A percentile compares a stretch with the other conserved stretches of the same genome.
These are phyloP conservation scores for Hormaphis cornu DNA, from an alignment of 1,140 invertebrate species.

Conservation along the genomic window DNA sequence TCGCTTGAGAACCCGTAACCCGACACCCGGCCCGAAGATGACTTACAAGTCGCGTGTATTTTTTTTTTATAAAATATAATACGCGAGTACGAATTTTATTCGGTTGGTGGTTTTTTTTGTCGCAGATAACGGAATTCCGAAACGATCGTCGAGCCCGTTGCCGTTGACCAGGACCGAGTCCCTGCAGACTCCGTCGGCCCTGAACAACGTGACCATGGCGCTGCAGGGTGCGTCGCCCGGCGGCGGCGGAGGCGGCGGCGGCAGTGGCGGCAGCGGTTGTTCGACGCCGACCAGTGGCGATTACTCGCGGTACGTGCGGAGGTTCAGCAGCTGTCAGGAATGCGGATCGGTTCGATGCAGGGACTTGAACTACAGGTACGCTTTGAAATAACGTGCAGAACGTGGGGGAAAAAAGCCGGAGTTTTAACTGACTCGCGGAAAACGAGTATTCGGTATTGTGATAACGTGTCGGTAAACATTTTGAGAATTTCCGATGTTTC, in stretches of 20 bases:
- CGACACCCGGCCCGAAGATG: constrained; percentile 11
- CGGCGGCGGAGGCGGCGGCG: neutral
- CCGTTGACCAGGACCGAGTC: neutral
- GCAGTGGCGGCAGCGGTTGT: neutral
- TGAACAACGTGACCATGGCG: constrained; percentile 13
- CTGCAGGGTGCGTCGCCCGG: neutral
- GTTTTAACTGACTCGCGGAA: no score
- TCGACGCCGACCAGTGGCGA: constrained; percentile 42
- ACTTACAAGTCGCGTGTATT: constrained; percentile 15
- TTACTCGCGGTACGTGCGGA: constrained; percentile 72
- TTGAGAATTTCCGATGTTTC: no score
- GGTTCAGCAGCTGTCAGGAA: constrained; percentile 62
- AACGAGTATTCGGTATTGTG: neutral
- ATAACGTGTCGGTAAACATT: no score
- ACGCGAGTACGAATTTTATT: neutral
- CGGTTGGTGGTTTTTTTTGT: neutral
- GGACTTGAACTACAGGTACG: constrained; percentile 61
- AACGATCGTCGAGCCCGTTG: constrained; percentile 15
- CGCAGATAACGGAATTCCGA: constrained; percentile 18
- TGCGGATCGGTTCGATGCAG: constrained; percentile 71
- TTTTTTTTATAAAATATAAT: neutral
- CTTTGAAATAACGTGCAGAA: no score
- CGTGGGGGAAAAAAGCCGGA: no score
- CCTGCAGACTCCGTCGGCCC: neutral
- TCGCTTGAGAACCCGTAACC: constrained; percentile 17